Conservation (phyloP, 2,113 vertebrate genomes). For the Phaethornis superciliosus region DNA sequence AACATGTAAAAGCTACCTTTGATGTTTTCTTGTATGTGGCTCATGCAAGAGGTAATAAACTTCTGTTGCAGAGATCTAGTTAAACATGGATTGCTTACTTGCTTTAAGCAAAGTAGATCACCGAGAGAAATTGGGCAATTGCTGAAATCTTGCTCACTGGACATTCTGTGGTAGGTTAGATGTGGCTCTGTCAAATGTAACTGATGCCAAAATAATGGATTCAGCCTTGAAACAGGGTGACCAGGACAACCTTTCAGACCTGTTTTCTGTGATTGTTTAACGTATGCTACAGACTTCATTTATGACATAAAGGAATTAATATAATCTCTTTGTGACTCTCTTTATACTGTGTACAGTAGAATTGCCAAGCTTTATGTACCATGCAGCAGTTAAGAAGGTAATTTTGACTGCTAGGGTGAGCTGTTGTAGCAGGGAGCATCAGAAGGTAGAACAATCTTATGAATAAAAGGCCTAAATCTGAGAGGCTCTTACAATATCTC, state of each 20-base stretch:
- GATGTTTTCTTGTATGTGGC: background rate
- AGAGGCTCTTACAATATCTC: background rate
- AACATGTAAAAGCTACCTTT: background rate
- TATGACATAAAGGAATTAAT: constrained; percentile 31
- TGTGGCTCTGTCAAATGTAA: background rate
- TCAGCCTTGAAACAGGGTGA: background rate
- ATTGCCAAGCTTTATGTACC: constrained; percentile 34
- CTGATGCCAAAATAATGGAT: background rate
- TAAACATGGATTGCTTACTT: background rate
- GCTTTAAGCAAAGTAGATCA: background rate
- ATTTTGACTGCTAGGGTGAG: constrained; percentile 22
- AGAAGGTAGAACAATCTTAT: background rate
- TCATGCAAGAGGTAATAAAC: background rate
- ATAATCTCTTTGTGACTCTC: constrained; percentile 25
- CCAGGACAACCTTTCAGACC: background rate
- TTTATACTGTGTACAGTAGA: constrained; percentile 24
- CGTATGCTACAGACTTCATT: background rate
- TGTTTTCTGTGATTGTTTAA: constrained; percentile 1
- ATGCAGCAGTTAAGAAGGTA: constrained; percentile 28
- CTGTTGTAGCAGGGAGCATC: constrained; percentile 12
- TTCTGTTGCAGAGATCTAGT: background rate
- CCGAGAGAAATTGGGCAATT: background rate
- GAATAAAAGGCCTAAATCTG: constrained; percentile 20
- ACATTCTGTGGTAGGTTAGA: background rate
- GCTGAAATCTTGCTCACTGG: background rate